phyloP scores from a whole-genome alignment of 2,113 vertebrate species.

The Centropus unirufus region DNA sequence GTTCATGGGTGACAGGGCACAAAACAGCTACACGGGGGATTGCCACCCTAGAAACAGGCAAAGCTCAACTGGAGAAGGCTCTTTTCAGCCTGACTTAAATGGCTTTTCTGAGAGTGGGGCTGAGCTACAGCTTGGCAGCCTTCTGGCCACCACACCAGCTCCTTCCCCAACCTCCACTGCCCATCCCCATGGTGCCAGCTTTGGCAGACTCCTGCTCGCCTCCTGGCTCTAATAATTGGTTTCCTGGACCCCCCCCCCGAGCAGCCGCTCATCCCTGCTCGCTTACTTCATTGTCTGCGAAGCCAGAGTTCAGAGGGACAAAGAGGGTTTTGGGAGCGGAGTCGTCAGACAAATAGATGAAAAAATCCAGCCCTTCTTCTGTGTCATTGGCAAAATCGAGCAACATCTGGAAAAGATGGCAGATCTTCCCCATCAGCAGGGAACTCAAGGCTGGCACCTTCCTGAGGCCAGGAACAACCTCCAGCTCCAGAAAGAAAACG shows the following conservation, averaged over 20 bases:
- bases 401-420: constrained; percentile 77
- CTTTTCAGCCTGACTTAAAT: background rate
- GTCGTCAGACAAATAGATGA: constrained; percentile 83
- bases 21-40: background rate
- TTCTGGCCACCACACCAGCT: background rate
- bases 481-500: background rate
- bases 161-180: background rate
- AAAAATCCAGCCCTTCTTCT: constrained; percentile 78
- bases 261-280: background rate
- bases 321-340: constrained; percentile 86
- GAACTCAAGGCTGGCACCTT: background rate
- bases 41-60: background rate
- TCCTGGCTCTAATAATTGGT: background rate
- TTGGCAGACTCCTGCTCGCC: background rate
- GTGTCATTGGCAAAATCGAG: constrained; percentile 82
- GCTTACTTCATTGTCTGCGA: constrained; percentile 83
- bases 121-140: background rate
- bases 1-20: accelerated
- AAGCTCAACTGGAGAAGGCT: background rate
- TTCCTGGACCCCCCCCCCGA: background rate
- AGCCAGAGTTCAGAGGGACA: constrained; percentile 88
- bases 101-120: background rate
- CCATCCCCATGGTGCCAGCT: background rate
- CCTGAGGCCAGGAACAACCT: background rate
- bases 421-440: background rate